Percentiles rank a stretch among this genome's conserved stretches.
Evolutionary conservation across 2,888 invertebrate species (phyloP).

Genomic region (Drosophila affinis): DNA sequence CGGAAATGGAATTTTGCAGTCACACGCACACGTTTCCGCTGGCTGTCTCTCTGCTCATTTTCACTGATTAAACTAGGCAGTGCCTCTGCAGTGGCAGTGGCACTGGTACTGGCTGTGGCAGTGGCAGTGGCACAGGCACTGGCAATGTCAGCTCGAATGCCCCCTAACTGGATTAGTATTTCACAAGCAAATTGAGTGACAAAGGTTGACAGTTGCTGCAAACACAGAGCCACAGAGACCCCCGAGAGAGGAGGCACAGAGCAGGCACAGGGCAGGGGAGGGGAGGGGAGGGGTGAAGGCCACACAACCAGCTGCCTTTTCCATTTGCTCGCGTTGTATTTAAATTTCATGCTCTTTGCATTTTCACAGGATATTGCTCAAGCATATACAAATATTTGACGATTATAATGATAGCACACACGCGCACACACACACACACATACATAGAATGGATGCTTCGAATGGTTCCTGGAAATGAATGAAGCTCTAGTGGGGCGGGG

Average conservation of each 20-base stretch:
- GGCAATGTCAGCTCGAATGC: slow-evolving; percentile 28
- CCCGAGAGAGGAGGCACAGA: slow-evolving; percentile 15
- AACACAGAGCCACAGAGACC: slow-evolving; percentile 24
- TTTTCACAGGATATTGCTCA: slow-evolving; percentile 50
- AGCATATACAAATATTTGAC: slow-evolving; percentile 55
- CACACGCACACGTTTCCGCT: slow-evolving; percentile 61
- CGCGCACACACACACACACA: slow-evolving; percentile 7
- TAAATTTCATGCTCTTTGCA: slow-evolving; percentile 55
- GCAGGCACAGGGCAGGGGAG: neutral
- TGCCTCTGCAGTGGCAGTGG: slow-evolving; percentile 23
- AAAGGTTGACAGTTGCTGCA: slow-evolving; percentile 75
- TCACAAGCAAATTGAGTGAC: slow-evolving; percentile 72
- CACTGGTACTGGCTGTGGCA: slow-evolving; percentile 17
- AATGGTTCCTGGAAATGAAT: neutral
- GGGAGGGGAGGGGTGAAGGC: neutral
- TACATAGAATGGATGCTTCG: neutral
- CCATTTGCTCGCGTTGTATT: slow-evolving; percentile 44
- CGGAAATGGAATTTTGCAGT: slow-evolving; percentile 78
- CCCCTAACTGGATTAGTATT: slow-evolving; percentile 73
- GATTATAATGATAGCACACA: slow-evolving; percentile 46
- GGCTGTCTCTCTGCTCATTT: slow-evolving; percentile 49
- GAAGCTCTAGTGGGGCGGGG: neutral
- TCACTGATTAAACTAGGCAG: slow-evolving; percentile 63
- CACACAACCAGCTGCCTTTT: slow-evolving; percentile 32
- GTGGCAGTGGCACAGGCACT: slow-evolving; percentile 32